These are phyloP conservation scores for Acestrorhynchus altus DNA, from an alignment of 2,797 vertebrate genomes.

Conservation along the genomic window DNA sequence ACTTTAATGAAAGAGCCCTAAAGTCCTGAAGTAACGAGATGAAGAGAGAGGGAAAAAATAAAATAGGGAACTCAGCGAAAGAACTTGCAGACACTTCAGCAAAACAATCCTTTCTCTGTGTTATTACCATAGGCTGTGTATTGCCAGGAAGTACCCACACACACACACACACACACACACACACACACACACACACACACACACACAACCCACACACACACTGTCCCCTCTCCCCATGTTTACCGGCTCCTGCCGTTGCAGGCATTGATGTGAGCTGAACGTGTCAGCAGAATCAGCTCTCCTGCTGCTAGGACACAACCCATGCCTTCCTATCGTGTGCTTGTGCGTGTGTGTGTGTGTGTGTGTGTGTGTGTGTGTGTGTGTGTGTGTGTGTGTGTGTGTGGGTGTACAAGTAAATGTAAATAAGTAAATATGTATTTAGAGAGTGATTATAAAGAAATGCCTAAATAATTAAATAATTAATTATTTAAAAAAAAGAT, in stretches of 20 bases:
- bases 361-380: slow-evolving; percentile 13
- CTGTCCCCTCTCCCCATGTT: slow-evolving; percentile 50
- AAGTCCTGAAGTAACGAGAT: slow-evolving; percentile 79
- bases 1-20: slow-evolving; percentile 78
- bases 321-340: slow-evolving; percentile 29
- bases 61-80: slow-evolving; percentile 45
- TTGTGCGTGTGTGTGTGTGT: too few species aligned
- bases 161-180: slow-evolving; percentile 17
- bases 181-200: slow-evolving; percentile 19
- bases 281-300: slow-evolving; percentile 54
- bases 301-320: slow-evolving; percentile 44
- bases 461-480: too few species aligned
- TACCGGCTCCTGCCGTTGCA: slow-evolving; percentile 49
- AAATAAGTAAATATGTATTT: too few species aligned
- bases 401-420: too few species aligned
- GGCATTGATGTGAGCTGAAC: slow-evolving; percentile 54
- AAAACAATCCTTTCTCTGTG: slow-evolving; percentile 61
- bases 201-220: slow-evolving; percentile 22
- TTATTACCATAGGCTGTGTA: slow-evolving; percentile 71
- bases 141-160: slow-evolving; percentile 47
- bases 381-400: background rate
- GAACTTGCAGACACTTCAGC: slow-evolving; percentile 37
- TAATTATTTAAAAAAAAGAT: too few species aligned
- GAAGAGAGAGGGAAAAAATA: slow-evolving; percentile 45
- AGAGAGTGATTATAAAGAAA: too few species aligned